Conservation (phyloP, 2,888 invertebrate species). For the Diploptera punctata region DNA sequence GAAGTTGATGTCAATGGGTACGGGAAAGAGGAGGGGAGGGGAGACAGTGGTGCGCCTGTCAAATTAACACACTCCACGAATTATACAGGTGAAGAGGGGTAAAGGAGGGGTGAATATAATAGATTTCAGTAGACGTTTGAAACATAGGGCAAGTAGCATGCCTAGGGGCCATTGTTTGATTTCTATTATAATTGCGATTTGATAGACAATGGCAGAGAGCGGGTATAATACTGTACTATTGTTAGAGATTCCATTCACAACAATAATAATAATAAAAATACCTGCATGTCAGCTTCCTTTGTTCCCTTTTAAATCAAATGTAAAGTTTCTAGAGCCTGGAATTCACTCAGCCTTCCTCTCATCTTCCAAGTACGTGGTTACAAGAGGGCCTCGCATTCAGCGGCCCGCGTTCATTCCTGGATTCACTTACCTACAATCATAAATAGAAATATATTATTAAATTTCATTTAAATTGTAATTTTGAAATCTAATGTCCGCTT, state of each 20-base stretch:
- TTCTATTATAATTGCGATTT: slow-evolving; percentile 41
- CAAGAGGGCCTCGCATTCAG: no score
- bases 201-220: slow-evolving; percentile 40
- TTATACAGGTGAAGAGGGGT: slow-evolving; percentile 27
- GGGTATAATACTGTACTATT: slow-evolving; percentile 28
- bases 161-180: slow-evolving; percentile 36
- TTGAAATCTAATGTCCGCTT: no score
- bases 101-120: slow-evolving; percentile 25
- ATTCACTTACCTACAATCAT: no score
- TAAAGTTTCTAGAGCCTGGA: no score
- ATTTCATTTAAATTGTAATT: no score
- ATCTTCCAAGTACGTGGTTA: no score
- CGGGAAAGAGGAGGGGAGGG: slow-evolving; percentile 10
- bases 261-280: slow-evolving; percentile 16
- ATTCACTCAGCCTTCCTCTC: no score
- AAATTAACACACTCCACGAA: slow-evolving; percentile 40
- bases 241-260: slow-evolving; percentile 16
- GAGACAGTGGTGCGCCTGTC: slow-evolving; percentile 32
- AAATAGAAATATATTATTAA: no score
- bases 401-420: no score
- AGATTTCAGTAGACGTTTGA: slow-evolving; percentile 29
- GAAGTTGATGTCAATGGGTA: slow-evolving; percentile 32
- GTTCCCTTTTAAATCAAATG: no score
- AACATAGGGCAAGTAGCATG: slow-evolving; percentile 29
- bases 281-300: slow-evolving; percentile 36